phyloP scores from a whole-genome alignment of 1,140 invertebrate species.

The Asbolus verrucosus region DNA sequence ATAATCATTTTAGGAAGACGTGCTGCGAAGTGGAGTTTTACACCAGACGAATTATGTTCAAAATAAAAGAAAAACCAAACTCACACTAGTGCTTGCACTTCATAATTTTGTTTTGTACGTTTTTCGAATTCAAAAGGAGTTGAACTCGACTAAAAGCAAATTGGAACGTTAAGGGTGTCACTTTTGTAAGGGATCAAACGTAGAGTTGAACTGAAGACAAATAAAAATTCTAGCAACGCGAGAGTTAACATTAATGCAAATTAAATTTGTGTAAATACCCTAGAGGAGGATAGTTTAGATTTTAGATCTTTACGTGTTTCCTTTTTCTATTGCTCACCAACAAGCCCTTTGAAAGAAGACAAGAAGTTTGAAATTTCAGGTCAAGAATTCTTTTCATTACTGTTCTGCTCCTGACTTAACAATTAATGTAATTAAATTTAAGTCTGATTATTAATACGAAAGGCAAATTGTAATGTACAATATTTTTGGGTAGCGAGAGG shows the following conservation, averaged over 20 bases:
- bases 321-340: too few species aligned
- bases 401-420: too few species aligned
- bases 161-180: constrained; percentile 42
- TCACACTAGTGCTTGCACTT: constrained; percentile 34
- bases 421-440: too few species aligned
- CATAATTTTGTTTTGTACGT: constrained; percentile 40
- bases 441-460: too few species aligned
- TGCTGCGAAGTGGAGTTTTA: constrained; percentile 4
- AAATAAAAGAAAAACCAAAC: constrained; percentile 26
- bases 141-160: constrained; percentile 31
- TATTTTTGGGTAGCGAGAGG: too few species aligned
- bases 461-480: too few species aligned
- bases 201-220: constrained; percentile 22
- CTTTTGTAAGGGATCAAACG: constrained; percentile 32
- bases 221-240: constrained; percentile 29
- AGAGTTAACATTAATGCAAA: constrained; percentile 37
- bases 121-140: constrained; percentile 30
- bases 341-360: too few species aligned
- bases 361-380: too few species aligned
- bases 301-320: neutral
- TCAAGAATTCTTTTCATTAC: too few species aligned
- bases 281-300: constrained; percentile 25
- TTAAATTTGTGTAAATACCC: constrained; percentile 37
- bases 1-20: neutral
- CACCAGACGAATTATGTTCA: constrained; percentile 6